These are phyloP conservation scores for Chlamydotis undulata DNA, from an alignment of 2,113 vertebrate genomes.

Conservation along the genomic window DNA sequence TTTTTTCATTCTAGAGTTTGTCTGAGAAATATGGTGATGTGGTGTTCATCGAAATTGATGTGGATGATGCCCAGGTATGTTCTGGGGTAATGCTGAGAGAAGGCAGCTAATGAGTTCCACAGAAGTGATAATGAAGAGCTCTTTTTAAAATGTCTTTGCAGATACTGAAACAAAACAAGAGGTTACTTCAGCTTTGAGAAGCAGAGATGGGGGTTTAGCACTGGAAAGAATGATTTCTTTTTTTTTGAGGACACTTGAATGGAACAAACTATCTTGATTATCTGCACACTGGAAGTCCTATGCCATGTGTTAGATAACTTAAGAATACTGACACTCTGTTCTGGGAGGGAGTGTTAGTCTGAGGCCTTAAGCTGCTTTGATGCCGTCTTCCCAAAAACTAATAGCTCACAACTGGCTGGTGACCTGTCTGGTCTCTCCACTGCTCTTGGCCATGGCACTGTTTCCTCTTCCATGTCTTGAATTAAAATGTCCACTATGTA, in stretches of 20 bases:
- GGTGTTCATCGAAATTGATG: constrained; percentile 91
- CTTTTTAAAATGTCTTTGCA: background rate
- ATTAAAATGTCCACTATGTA: background rate
- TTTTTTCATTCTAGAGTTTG: constrained; percentile 66
- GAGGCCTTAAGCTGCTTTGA: background rate
- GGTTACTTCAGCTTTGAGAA: background rate
- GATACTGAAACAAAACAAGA: background rate
- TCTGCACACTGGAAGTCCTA: background rate
- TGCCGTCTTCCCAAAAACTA: background rate
- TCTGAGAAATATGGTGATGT: constrained; percentile 71
- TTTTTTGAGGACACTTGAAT: background rate
- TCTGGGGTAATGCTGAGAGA: background rate
- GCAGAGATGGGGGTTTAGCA: background rate
- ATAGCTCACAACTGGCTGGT: background rate
- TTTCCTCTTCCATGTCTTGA: background rate
- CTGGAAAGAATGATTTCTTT: background rate
- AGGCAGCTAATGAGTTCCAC: background rate
- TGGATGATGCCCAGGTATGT: constrained; percentile 86
- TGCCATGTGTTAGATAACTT: background rate
- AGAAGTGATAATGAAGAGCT: background rate
- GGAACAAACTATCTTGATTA: background rate
- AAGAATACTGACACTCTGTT: background rate
- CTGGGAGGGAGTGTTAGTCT: background rate
- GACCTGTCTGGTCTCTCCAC: background rate
- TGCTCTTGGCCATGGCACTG: background rate